Base-by-base conservation (phyloP, 2,113 vertebrate species). In the Pteropus alecto region DNA sequence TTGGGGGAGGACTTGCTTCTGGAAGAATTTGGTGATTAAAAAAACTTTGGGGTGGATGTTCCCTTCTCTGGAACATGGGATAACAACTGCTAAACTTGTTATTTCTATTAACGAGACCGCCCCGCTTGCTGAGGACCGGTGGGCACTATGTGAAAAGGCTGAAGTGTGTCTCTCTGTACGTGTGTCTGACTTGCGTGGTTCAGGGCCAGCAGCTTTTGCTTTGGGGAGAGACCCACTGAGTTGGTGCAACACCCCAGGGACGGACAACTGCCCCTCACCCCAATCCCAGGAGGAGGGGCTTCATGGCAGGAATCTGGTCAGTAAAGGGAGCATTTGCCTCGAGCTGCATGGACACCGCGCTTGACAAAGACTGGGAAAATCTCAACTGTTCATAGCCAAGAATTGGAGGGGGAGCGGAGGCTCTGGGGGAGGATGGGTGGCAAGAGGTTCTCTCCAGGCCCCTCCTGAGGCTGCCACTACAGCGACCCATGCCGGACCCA, bases 121-220 rank as follows among this genome's bases (percentile, higher is more conserved):
- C 41, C 88, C 41, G 24, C 30, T 7, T 35, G 61, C 65, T 43
- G 0, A 14, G 63, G 65, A 28, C 33, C 1, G 3, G 30, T 0
- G 8, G 38, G 35, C 46, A 1, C 12, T 0, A 0, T 7, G 68
- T 0, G 8, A 18, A 11, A 15, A 14, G 5, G 3, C 0, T 5
- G 6, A 28, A 58, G 19, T n/a, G n/a, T n/a, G n/a, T n/a, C 16
- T 68, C 26, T 67, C 65, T 11, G 14, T 51, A 2, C 5, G 3
- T 5, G 10, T 3, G 1, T 6, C 12, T 9, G 10, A 68, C 68
- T 43, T 1, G 0, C 2, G 7, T 1, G 7, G 30, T 26, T 28
- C 33, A 12, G 10, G 46, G 38, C n/a, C 68, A 15, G 18, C 4
- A 2, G 10, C 61, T 51, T 54, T 46, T 63, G 46, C 70, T 48